Evolutionary conservation across 2,888 invertebrate species (phyloP).

Genomic region (Calameuta filiformis): DNA sequence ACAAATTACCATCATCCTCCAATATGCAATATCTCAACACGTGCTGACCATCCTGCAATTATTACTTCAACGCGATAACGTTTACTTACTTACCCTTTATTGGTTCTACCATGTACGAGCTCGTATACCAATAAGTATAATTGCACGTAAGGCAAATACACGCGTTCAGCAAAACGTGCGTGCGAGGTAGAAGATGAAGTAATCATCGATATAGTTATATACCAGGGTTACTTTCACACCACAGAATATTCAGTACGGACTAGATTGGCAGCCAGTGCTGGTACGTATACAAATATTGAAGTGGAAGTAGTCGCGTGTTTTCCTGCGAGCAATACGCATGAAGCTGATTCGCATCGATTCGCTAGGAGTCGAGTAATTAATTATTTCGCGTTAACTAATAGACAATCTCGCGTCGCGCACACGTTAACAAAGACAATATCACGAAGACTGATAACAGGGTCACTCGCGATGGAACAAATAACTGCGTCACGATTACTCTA

Average conservation of each 20-base stretch:
- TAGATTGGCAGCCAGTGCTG: not conserved
- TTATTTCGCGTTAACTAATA: conserved; percentile 8
- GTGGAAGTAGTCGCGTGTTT: not conserved
- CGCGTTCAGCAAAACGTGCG: not conserved
- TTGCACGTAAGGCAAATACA: not conserved
- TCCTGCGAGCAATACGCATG: not conserved
- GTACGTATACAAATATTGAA: not conserved
- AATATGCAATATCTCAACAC: not conserved
- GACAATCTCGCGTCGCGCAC: not conserved
- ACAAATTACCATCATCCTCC: not conserved
- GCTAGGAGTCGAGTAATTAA: conserved; percentile 10
- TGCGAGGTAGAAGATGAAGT: not conserved
- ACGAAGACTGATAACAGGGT: too few species aligned
- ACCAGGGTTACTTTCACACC: not conserved
- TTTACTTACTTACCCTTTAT: not conserved
- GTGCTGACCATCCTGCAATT: not conserved
- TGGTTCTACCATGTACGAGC: not conserved
- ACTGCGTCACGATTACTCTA: too few species aligned
- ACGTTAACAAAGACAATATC: too few species aligned
- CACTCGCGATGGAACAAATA: too few species aligned
- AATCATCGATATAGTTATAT: not conserved
- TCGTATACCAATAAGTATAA: not conserved
- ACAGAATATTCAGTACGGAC: not conserved
- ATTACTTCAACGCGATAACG: not conserved
- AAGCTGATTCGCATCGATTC: conserved; percentile 8